A percentile compares a stretch with the other conserved stretches of the same genome.
Conservation (phyloP, 2,888 invertebrate species). For the Stenolophus ochropezus region DNA sequence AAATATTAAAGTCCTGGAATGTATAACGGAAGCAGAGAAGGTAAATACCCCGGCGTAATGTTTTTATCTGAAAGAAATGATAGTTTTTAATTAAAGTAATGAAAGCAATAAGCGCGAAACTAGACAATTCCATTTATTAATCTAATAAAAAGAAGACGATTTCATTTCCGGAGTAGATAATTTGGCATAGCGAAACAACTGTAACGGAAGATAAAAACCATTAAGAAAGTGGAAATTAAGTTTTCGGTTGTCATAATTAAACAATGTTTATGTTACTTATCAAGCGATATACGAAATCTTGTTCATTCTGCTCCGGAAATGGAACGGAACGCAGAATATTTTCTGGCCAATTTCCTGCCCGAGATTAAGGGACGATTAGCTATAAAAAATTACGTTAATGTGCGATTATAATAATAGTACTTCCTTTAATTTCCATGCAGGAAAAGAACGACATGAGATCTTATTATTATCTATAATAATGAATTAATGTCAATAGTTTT, state of each 20-base stretch:
- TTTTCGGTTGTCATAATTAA: slow-evolving; percentile 55
- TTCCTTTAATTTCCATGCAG: background rate
- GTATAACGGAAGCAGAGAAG: background rate
- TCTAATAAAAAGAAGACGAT: slow-evolving; percentile 34
- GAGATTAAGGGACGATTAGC: background rate
- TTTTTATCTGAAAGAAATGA: slow-evolving; percentile 6
- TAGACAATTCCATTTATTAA: slow-evolving; percentile 35
- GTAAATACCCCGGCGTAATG: background rate
- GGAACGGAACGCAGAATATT: background rate
- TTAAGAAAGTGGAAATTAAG: slow-evolving; percentile 58
- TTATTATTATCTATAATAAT: too few relatives aligned
- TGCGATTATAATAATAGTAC: background rate
- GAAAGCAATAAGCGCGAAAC: slow-evolving; percentile 21
- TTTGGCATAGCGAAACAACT: slow-evolving; percentile 32
- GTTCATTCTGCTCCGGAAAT: slow-evolving; percentile 25
- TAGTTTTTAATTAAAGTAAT: slow-evolving; percentile 41
- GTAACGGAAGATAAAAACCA: slow-evolving; percentile 52
- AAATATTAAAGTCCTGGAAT: background rate
- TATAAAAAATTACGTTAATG: background rate
- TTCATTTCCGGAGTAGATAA: slow-evolving; percentile 42
- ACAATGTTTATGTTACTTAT: slow-evolving; percentile 54
- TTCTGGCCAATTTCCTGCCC: background rate
- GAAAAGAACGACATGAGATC: too few relatives aligned
- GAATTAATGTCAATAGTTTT: too few relatives aligned
- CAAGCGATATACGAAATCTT: slow-evolving; percentile 3